Base-by-base conservation (phyloP, 2,797 vertebrate genomes). In the Lutjanus argentimaculatus region DNA sequence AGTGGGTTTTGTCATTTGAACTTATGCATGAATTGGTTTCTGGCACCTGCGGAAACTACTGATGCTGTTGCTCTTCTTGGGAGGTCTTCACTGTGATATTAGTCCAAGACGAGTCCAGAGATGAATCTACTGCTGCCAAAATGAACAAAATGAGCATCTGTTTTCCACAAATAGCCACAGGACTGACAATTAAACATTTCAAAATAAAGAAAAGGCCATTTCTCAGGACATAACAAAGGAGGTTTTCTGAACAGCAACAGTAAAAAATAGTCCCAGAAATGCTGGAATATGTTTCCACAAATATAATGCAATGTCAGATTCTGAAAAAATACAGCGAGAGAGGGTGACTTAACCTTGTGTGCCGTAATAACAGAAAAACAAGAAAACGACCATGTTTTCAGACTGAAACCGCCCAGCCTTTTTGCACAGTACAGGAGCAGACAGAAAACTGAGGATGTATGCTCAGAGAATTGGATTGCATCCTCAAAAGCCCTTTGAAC, bases 401-500 rank as follows among this genome's bases (percentile, higher is more conserved):
- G 62, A 71, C 74, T 72, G 52, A 85, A 84, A 49, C 73, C 80
- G 70, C 11, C 4, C 43, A 43, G 59, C 51, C 19, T 69, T 62
- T 87, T 67, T 67, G n/a, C 53, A 75, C 69, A 64, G 56, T 45
- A 56, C 22, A 57, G 53, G 36, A 55, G 66, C 57, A 78, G 67
- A 82, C 62, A n/a, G 73, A 84, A 69, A 72, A 73, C 43, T 14
- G 68, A 55, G 73, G 43, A 78, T 79, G 74, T 61, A 58, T 80
- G 57, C 72, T 72, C 1, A 56, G 63, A 88, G 77, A 77, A 81
- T 76, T 84, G 75, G 63, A 84, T 68, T 49, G 66, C 48, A 84
- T 85, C 67, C 76, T 64, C 64, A 36, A 68, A 85, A 84, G 75
- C 75, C 78, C 74, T 83, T 80, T 86, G 75, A 85, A 88, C 84